Evolutionary conservation across 2,113 vertebrate genomes (phyloP), one percentile per base, ranked within the genome.

Genomic region (Hystrix brachyura): DNA sequence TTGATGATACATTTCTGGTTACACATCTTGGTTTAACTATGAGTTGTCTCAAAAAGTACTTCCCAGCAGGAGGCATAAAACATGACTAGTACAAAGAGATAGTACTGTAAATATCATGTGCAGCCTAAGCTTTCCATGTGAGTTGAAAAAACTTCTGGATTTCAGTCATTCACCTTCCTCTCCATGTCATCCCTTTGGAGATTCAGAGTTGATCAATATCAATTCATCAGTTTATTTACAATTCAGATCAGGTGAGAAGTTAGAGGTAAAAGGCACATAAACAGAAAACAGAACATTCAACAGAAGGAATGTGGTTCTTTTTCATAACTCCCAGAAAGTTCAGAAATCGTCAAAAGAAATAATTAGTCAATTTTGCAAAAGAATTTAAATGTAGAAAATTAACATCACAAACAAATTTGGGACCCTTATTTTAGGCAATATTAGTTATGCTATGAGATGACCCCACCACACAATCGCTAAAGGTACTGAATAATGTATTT

Each of bases 161-260:
- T 80, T 76, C 0, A 94, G 3, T 65, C 32, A 27, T 18, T 86
- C 43, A 43, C 15, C 25, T 71, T 96, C 34, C 25, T 79, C 13
- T 53, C 57, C 27, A 90, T 32, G 14, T 43, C 46, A 46, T 60
- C 71, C 12, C n/a, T 34, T 90, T 59, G 53, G 67, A 92, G 57
- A 80, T 29, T 60, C 34, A 78, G 29, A 87, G 12, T 65, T 71
- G 34, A 92, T 80, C 48, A n/a, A 57, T 85, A 90, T 34, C 64
- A 67, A 96, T 72, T 79, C 57, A 67, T 86, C 43, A 74, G 57
- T n/a, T 79, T 62, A 83, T 67, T 95, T 87, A 90, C 71, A 96
- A 84, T 87, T 96, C 64, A 79, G 71, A 87, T 67, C 55, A 72
- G 32, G 59, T 85, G 53, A 59, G n/a, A 94, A 92, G 43, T 83